These are phyloP conservation scores for Phylloscopus trochiloides DNA, from an alignment of 2,113 vertebrate genomes.

Conservation along the genomic window DNA sequence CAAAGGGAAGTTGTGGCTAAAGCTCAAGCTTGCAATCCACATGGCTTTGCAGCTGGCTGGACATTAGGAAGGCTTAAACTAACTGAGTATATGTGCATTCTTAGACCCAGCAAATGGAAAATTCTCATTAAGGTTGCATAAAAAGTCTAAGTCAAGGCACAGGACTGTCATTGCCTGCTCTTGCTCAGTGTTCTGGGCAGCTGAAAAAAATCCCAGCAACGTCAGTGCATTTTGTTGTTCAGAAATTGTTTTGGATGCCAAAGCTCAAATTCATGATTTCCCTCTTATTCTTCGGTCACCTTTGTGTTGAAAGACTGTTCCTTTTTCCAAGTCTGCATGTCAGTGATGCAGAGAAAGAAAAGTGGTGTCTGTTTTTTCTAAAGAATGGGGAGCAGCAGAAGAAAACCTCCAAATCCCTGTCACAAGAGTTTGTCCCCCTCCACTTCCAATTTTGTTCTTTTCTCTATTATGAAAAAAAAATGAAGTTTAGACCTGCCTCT, in stretches of 20 bases:
- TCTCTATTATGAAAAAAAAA: not conserved
- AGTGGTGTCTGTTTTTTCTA: not conserved
- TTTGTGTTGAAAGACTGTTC: not conserved
- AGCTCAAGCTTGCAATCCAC: not conserved
- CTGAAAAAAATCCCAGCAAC: not conserved
- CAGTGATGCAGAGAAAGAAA: not conserved
- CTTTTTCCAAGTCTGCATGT: fast-evolving
- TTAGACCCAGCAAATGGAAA: not conserved
- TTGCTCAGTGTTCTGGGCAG: not conserved
- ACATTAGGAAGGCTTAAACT: not conserved
- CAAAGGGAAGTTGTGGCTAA: not conserved
- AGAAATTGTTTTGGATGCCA: not conserved
- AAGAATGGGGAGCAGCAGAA: not conserved
- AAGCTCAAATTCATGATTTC: not conserved
- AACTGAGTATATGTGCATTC: not conserved
- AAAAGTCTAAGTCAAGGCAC: not conserved
- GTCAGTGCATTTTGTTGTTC: not conserved
- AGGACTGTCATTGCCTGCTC: not conserved
- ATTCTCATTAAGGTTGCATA: not conserved
- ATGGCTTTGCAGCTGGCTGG: not conserved
- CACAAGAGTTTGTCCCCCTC: not conserved
- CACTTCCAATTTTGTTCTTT: not conserved
- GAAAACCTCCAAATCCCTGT: not conserved
- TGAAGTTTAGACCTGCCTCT: not conserved
- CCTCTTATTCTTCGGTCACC: not conserved